Evolutionary conservation across 1,140 invertebrate species (phyloP).

Genomic region (Drosophila funebris): DNA sequence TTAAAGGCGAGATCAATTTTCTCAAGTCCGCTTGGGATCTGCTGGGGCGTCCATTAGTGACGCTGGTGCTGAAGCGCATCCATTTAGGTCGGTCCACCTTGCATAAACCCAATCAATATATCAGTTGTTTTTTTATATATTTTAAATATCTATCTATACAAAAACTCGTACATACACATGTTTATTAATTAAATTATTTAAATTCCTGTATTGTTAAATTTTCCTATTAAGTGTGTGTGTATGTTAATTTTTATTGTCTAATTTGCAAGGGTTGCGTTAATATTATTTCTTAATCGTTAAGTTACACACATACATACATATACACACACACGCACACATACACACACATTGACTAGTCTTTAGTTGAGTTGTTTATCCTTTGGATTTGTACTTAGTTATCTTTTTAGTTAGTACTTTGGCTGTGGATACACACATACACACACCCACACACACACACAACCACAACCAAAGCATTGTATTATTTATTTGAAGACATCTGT

Average conservation of each 20-base stretch:
- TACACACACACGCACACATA: conserved; percentile 8
- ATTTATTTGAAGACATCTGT: conserved; percentile 11
- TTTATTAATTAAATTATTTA: conserved; percentile 18
- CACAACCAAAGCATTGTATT: conserved; percentile 25
- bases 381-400: conserved; percentile 16
- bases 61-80: conserved; percentile 93
- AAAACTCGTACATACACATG: conserved; percentile 11
- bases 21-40: conserved; percentile 98
- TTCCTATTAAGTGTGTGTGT: conserved; percentile 38
- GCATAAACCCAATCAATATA: conserved; percentile 5
- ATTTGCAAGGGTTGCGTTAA: conserved; percentile 41
- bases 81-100: conserved; percentile 92
- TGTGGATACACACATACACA: conserved; percentile 30
- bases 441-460: conserved; percentile 11
- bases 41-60: conserved; percentile 94
- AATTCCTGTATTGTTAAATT: conserved; percentile 33
- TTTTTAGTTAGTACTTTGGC: conserved; percentile 26
- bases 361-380: conserved; percentile 25
- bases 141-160: conserved; percentile 1
- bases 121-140: neutral
- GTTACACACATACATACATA: conserved; percentile 10
- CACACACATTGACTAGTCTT: neutral
- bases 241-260: conserved; percentile 11
- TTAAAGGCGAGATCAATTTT: conserved; percentile 98
- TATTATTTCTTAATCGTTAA: conserved; percentile 7